These are phyloP conservation scores for Callitettix versicolor DNA, from an alignment of 1,140 invertebrate species.

Conservation along the genomic window DNA sequence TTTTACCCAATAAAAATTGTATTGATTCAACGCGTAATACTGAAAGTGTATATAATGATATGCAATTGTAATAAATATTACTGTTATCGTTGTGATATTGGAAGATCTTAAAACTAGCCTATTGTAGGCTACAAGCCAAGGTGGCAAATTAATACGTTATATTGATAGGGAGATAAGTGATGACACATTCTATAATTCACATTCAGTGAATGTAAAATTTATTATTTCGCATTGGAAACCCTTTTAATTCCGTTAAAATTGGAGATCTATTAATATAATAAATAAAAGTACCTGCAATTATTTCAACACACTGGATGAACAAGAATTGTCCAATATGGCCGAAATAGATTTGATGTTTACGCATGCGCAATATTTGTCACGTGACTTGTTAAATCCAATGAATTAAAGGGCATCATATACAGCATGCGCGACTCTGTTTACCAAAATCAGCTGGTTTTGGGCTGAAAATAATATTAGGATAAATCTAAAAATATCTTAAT, in stretches of 20 bases:
- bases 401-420: background rate
- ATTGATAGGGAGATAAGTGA: too few species aligned
- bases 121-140: background rate
- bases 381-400: slow-evolving; percentile 5
- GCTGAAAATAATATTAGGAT: slow-evolving; percentile 2
- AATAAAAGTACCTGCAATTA: background rate
- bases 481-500: background rate
- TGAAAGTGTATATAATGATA: too few species aligned
- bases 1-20: too few species aligned
- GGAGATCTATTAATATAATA: background rate
- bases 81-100: too few species aligned
- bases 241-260: background rate
- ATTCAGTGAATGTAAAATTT: too few species aligned
- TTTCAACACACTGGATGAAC: background rate
- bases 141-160: background rate
- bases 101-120: too few species aligned
- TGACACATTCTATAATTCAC: too few species aligned
- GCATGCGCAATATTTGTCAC: slow-evolving; percentile 12
- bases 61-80: too few species aligned
- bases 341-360: slow-evolving; percentile 1
- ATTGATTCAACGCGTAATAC: too few species aligned
- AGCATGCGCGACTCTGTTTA: slow-evolving; percentile 3
- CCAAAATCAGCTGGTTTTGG: slow-evolving; percentile 13
- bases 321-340: background rate
- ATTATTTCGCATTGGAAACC: too few species aligned